Percentiles rank a stretch among this genome's conserved stretches.
Conservation (phyloP, 1,140 invertebrate species). For the Heliconius hewitsoni region DNA sequence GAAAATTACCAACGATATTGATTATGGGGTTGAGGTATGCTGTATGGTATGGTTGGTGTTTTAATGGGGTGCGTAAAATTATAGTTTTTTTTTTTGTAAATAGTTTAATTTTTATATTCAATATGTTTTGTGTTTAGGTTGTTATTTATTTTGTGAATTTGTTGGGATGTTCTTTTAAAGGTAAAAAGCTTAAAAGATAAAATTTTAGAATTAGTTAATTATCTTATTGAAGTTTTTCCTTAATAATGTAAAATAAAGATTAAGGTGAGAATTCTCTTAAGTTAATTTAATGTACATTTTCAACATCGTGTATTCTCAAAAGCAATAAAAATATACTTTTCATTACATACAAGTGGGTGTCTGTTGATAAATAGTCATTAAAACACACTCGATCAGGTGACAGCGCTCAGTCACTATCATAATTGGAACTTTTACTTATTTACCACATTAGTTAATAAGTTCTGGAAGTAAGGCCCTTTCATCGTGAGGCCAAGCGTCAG, state of each 20-base stretch:
- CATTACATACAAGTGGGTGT: neutral
- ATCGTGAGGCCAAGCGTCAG: conserved; percentile 43
- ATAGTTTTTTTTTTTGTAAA: neutral
- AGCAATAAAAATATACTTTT: neutral
- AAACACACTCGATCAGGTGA: conserved; percentile 5
- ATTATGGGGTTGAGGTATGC: conserved; percentile 22
- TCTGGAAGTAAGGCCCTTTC: conserved; percentile 57
- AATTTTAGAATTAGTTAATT: neutral
- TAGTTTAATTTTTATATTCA: neutral
- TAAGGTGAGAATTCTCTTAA: too few relatives aligned
- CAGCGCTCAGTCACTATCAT: conserved; percentile 44
- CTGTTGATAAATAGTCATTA: neutral
- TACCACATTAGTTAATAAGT: conserved; percentile 46
- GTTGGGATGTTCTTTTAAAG: neutral
- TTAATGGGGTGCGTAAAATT: conserved; percentile 24
- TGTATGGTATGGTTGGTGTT: conserved; percentile 16
- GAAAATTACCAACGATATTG: conserved; percentile 29
- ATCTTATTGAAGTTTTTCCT: neutral
- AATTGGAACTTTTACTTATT: conserved; percentile 64
- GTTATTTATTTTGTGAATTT: neutral
- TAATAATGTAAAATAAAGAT: neutral
- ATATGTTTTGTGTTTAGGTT: neutral
- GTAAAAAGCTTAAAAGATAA: neutral
- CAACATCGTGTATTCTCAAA: neutral
- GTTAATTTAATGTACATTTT: too few relatives aligned